Base-by-base conservation (phyloP, 2,888 invertebrate genomes). In the Phasia obesa region DNA sequence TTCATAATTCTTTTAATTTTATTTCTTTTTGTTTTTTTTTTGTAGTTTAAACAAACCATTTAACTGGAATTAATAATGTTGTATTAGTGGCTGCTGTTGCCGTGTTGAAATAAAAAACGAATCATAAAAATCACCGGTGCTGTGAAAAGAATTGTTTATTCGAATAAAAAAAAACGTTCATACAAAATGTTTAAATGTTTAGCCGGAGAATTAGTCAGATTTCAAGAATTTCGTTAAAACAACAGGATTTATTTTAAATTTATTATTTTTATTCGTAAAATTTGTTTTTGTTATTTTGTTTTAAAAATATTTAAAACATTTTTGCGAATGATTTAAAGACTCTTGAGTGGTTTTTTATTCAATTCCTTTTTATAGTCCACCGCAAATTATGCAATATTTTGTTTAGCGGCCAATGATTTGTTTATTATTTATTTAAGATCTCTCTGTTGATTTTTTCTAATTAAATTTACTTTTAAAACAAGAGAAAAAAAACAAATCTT, bases 401-500 rank as follows among this genome's bases (percentile, higher is more conserved):
- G n/a, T 38, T 71, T 38, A 27, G 27, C 13, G 27, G 53, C 38
- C 15, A 38, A 42, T 67, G 25, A 49, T 75, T 75, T 76, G 76
- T 81, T 81, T 81, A 76, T 75, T 75, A 27, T 81, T 81, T 81
- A 76, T 76, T 76, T 15, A 21, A 53, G 44, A 42, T 47, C 11
- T 38, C 7, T 19, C 27, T 21, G 7, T 53, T 55, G n/a, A 13
- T 23, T n/a, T 53, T 23, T 44, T 25, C 7, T 42, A 44, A 62
- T 57, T 60, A 27, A 42, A 17, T 59, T 71, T 42, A 31, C 27
- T 57, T 27, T 53, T 27, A 21, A 42, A 17, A 15, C 31, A 31
- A 25, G 31, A n/a, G 4, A 42, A 42, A 13, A 15, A n/a, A 13
- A 42, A n/a, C 38, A 42, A 42, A 42, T 35, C 23, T 51, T n/a